phyloP scores from a whole-genome alignment of 1,140 invertebrate species.

The Drosophila pandora region DNA sequence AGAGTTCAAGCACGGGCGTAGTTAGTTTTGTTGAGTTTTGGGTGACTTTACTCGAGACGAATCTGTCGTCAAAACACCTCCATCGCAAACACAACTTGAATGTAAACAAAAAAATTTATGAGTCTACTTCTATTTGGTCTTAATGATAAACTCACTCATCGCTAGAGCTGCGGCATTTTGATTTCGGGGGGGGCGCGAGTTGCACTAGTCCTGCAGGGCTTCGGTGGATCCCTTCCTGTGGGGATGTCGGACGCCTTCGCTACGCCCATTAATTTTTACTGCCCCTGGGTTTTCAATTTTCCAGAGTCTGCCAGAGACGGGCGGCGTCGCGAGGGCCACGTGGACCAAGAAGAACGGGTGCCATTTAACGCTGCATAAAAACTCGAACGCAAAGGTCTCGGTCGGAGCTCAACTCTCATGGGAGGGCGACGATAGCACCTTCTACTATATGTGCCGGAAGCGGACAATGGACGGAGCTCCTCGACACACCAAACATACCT shows the following conservation, averaged over 20 bases:
- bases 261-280: constrained; percentile 78
- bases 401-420: background rate
- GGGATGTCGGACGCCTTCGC: constrained; percentile 72
- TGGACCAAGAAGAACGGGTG: constrained; percentile 43
- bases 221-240: background rate
- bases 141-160: background rate
- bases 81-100: background rate
- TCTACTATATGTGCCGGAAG: too few species aligned
- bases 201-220: too few species aligned
- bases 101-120: background rate
- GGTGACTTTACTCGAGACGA: background rate
- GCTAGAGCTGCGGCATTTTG: background rate
- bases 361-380: constrained; percentile 78
- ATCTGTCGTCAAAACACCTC: background rate
- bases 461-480: too few species aligned
- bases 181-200: background rate
- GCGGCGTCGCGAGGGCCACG: constrained; percentile 54
- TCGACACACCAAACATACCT: too few species aligned
- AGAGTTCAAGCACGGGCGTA: background rate
- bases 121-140: background rate
- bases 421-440: too few species aligned
- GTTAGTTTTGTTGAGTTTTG: background rate
- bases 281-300: constrained; percentile 79
- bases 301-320: constrained; percentile 14
- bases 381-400: constrained; percentile 73